Percentiles rank a stretch among this genome's conserved stretches.
Conservation (phyloP, 2,113 vertebrate species). For the Urocynchramus pylzowi region DNA sequence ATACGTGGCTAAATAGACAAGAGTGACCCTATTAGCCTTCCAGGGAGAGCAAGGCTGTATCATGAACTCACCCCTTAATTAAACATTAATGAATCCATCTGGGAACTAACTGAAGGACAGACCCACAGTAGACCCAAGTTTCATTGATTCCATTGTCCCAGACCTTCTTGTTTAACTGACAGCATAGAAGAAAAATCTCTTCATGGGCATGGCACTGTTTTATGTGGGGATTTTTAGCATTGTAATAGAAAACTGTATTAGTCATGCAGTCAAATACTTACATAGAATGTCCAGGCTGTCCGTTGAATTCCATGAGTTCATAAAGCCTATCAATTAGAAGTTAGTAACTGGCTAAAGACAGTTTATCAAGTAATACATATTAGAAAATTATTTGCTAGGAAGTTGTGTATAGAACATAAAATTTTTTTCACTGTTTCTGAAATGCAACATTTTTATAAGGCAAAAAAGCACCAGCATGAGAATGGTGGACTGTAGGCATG, state of each 20-base stretch:
- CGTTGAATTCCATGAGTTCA: background rate
- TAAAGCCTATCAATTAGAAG: background rate
- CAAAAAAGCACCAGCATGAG: background rate
- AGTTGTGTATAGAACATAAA: background rate
- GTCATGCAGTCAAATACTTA: background rate
- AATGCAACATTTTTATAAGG: background rate
- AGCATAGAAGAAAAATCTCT: background rate
- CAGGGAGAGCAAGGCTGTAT: constrained; percentile 15
- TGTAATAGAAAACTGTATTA: background rate
- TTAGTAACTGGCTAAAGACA: background rate
- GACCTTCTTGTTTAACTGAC: background rate
- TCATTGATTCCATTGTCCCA: background rate
- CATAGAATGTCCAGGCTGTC: background rate
- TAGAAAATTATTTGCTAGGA: background rate
- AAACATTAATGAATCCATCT: constrained; percentile 40
- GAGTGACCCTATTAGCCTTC: constrained; percentile 33
- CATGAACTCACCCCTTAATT: constrained; percentile 18
- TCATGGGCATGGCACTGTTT: background rate
- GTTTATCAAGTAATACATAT: background rate
- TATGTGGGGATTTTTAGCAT: background rate
- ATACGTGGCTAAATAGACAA: background rate
- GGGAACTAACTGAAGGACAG: background rate
- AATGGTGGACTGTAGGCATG: background rate
- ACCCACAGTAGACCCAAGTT: background rate
- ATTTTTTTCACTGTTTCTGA: background rate